phyloP scores from a whole-genome alignment of 2,888 invertebrate genomes.

The Poecilus cupreus region DNA sequence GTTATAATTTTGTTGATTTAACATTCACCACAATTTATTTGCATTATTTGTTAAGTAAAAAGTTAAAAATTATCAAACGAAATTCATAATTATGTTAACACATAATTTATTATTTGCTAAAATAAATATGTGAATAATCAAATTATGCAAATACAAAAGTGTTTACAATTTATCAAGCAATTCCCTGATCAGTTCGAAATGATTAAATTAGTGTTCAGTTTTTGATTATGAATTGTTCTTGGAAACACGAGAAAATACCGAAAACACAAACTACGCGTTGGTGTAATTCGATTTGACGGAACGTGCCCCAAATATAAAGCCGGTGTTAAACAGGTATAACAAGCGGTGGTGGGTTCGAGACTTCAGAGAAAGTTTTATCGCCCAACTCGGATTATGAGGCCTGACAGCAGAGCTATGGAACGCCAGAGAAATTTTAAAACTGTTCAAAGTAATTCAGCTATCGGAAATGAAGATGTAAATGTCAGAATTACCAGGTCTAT shows the following conservation, averaged over 20 bases:
- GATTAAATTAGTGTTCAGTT: not conserved
- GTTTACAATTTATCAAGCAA: not conserved
- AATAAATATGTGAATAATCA: too few relatives aligned
- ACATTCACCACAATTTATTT: too few relatives aligned
- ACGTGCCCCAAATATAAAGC: not conserved
- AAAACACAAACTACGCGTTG: not conserved
- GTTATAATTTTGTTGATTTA: too few relatives aligned
- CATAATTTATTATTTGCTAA: too few relatives aligned
- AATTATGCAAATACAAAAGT: not conserved
- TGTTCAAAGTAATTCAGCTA: not conserved
- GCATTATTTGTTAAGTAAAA: too few relatives aligned
- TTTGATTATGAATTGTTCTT: not conserved
- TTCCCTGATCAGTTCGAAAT: not conserved
- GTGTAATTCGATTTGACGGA: constrained; percentile 1
- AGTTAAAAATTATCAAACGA: too few relatives aligned
- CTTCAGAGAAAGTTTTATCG: not conserved
- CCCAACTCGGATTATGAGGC: not conserved
- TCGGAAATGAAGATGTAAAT: not conserved
- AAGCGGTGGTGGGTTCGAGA: not conserved
- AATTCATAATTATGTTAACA: too few relatives aligned
- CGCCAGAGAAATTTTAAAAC: not conserved
- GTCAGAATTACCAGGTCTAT: not conserved
- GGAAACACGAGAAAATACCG: not conserved
- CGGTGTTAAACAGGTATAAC: not conserved
- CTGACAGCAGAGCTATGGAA: not conserved